A percentile compares a stretch with the other conserved stretches of the same genome.
These are phyloP conservation scores for Scylla paramamosain DNA, from an alignment of 1,140 invertebrate species.

Conservation along the genomic window DNA sequence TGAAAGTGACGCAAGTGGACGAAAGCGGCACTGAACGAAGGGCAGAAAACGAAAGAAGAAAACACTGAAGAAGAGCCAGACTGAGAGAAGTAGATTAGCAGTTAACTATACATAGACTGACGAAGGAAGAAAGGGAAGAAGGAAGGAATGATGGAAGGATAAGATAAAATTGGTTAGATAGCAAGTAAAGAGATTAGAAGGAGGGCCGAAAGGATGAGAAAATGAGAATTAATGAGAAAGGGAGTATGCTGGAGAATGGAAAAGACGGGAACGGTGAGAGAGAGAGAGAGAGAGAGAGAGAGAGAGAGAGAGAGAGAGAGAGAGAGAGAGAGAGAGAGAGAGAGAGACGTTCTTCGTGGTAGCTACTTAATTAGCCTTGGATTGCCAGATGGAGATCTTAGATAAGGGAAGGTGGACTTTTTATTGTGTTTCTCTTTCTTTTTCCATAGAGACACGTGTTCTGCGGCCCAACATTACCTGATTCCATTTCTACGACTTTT, in stretches of 20 bases:
- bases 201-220: not conserved
- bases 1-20: no score
- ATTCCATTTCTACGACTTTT: no score
- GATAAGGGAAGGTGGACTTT: no score
- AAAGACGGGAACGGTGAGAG: not conserved
- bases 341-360: not conserved
- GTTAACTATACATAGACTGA: not conserved
- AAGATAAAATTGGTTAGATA: not conserved
- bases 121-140: not conserved
- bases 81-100: not conserved
- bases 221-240: not conserved
- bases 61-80: not conserved
- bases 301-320: constrained; percentile 32
- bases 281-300: constrained; percentile 27
- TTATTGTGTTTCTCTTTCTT: no score
- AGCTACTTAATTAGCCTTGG: no score
- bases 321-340: not conserved
- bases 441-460: no score
- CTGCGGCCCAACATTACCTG: no score
- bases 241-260: not conserved
- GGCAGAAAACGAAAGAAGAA: not conserved
- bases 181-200: not conserved
- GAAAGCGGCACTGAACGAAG: no score
- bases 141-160: not conserved
- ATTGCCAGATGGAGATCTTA: no score